Conservation (phyloP, 2,797 vertebrate species). For the Nyctibius grandis region DNA sequence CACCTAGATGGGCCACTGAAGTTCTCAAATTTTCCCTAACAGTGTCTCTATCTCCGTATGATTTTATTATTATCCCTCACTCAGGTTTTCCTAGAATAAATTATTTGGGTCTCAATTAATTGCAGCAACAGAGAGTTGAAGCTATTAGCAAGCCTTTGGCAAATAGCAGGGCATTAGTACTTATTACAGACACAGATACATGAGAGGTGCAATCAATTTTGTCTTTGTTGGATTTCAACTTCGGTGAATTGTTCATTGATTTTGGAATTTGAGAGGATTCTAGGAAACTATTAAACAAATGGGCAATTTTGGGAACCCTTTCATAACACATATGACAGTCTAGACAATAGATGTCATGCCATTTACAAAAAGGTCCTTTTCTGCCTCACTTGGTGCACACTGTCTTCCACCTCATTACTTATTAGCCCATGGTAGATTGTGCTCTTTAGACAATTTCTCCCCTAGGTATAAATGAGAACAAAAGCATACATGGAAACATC, state of each 20-base stretch:
- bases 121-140: background rate
- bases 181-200: constrained; percentile 8
- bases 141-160: background rate
- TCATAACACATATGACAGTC: background rate
- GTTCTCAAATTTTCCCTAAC: background rate
- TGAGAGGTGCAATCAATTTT: constrained; percentile 45
- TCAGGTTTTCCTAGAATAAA: constrained; percentile 5
- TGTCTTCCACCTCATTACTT: background rate
- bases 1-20: background rate
- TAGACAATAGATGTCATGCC: background rate
- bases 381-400: background rate
- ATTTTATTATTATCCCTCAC: background rate
- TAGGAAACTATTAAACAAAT: constrained; percentile 51
- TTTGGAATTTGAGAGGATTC: constrained; percentile 45
- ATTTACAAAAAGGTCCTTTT: background rate
- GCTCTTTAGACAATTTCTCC: background rate
- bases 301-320: background rate
- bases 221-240: constrained; percentile 28
- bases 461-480: background rate
- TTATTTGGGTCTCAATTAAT: background rate
- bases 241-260: constrained; percentile 50
- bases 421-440: background rate
- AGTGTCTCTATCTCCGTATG: background rate
- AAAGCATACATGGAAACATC: background rate
- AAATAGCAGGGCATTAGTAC: constrained; percentile 29